Conservation (phyloP, 2,113 vertebrate genomes). For the Benitochromis conjunctus region DNA sequence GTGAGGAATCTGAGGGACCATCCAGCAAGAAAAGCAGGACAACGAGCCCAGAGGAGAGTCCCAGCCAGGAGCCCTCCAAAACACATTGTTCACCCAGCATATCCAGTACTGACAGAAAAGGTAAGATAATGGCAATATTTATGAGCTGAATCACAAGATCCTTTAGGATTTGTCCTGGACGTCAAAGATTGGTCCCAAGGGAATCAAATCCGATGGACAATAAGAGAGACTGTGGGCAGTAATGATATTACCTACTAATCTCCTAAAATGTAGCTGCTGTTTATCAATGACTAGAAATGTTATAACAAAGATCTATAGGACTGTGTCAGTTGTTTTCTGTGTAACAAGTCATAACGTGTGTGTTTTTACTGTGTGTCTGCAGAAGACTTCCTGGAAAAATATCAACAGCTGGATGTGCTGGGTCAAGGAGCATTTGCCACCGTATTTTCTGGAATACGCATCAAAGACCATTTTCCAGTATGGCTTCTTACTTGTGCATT, state of each 20-base stretch:
- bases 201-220: too few relatives aligned
- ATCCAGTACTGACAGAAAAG: neutral
- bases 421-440: neutral
- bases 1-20: neutral
- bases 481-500: neutral
- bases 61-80: neutral
- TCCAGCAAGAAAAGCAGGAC: neutral
- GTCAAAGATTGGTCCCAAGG: neutral
- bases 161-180: fast-evolving
- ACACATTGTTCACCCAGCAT: neutral
- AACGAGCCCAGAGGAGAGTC: neutral
- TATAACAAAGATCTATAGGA: fast-evolving
- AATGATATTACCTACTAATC: neutral
- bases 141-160: neutral
- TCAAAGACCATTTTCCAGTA: neutral
- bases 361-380: neutral
- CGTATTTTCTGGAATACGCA: neutral
- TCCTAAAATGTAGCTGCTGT: neutral
- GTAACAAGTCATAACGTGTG: neutral
- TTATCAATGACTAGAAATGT: neutral
- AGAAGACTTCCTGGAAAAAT: neutral
- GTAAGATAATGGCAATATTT: neutral
- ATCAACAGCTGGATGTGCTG: neutral
- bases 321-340: neutral
- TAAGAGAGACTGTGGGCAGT: neutral